A percentile compares a stretch with the other conserved stretches of the same genome.
Evolutionary conservation across 2,113 vertebrate genomes (phyloP).

Genomic region (Clarias gariepinus): DNA sequence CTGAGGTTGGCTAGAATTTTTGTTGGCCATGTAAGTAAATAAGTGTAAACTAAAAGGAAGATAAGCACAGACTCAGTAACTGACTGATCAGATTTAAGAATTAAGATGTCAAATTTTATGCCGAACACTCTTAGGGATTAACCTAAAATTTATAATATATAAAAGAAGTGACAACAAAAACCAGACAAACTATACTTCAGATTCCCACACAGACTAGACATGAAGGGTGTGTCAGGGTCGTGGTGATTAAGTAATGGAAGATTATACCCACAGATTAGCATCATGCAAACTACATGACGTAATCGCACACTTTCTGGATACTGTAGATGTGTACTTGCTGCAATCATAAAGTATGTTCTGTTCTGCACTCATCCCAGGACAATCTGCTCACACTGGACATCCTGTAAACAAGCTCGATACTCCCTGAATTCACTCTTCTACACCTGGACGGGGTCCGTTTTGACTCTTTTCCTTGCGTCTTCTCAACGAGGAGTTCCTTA

Average conservation of each 20-base stretch:
- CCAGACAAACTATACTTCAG: not conserved
- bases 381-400: not conserved
- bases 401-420: not conserved
- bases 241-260: not conserved
- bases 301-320: not conserved
- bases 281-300: not conserved
- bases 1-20: not conserved
- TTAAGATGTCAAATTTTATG: not conserved
- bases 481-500: not conserved
- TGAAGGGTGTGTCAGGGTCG: conserved; percentile 6
- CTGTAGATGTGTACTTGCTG: not conserved
- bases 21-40: not conserved
- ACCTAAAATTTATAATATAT: not conserved
- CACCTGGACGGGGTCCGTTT: not conserved
- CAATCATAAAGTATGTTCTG: not conserved
- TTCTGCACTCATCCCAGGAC: not conserved
- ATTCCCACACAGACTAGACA: conserved; percentile 13
- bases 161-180: conserved; percentile 20
- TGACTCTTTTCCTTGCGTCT: not conserved
- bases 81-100: not conserved
- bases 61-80: no score
- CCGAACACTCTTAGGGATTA: not conserved
- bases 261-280: conserved; percentile 4
- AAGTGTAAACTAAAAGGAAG: no score
- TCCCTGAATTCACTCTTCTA: not conserved